Percentiles rank a stretch among this genome's conserved stretches.
phyloP scores from a whole-genome alignment of 2,113 vertebrate genomes.

The Bungarus multicinctus region DNA sequence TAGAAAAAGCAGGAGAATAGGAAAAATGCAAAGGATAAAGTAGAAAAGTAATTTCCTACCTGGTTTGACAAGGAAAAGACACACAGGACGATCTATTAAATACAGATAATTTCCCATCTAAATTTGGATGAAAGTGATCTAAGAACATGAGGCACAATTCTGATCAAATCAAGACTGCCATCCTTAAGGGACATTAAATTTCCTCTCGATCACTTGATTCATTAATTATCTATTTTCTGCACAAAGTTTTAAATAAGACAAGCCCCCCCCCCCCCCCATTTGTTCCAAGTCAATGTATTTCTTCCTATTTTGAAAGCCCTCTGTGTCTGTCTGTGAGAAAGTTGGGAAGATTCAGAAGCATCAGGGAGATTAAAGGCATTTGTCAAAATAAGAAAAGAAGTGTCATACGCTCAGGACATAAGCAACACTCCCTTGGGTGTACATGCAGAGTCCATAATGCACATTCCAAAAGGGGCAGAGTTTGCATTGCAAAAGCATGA shows the following conservation, averaged over 20 bases:
- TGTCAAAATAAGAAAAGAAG: background rate
- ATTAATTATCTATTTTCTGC: background rate
- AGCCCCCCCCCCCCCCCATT: background rate
- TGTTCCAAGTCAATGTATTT: background rate
- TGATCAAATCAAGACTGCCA: background rate
- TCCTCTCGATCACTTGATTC: background rate
- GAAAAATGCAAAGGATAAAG: background rate
- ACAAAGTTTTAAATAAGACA: background rate
- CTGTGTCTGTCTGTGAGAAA: background rate
- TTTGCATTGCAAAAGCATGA: background rate
- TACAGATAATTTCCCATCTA: background rate
- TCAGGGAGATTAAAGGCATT: background rate
- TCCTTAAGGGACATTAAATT: background rate
- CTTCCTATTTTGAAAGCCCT: background rate
- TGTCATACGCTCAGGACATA: background rate
- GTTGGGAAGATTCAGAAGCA: background rate
- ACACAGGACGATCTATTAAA: background rate
- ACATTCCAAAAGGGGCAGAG: background rate
- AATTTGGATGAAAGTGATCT: background rate
- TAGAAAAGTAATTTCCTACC: background rate
- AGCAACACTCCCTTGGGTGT: background rate
- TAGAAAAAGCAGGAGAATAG: constrained; percentile 2
- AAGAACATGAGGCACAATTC: background rate
- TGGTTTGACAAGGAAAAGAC: background rate
- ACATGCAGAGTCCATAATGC: background rate